Evolutionary conservation across 2,797 vertebrate species (phyloP), one percentile per base, ranked within the genome.

Genomic region (Cetoscarus ocellatus): DNA sequence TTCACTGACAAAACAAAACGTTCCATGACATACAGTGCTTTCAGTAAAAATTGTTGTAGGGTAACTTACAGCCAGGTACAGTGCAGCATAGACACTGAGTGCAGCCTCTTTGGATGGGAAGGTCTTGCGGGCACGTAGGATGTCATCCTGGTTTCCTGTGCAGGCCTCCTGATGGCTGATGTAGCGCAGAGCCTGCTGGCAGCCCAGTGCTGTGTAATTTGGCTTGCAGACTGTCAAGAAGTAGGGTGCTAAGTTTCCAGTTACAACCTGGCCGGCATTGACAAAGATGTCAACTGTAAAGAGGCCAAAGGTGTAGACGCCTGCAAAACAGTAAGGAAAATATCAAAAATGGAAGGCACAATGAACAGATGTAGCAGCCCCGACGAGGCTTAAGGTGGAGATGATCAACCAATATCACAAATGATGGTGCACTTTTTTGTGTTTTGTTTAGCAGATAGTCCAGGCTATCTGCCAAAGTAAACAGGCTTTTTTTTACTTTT

Each of bases 211-310:
- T 0, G 97, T 99, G 82, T 96, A 99, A 94, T 99, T 99, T 82
- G 98, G 98, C 79, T 98, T 99, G 84, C 98, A 99, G 68, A 99
- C 95, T 8, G 97, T 97, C 89, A 99, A 95, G 86, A 99, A 99
- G 88, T 99, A 96, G n/a, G 98, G 98, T 0, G 98, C 97, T 82
- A 99, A 93, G 87, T 99, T 99, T 35, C 98, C 98, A 9, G 98
- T 99, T 77, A 99, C 98, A 13, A 99, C 97, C 94, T 99, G 98
- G 82, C 98, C 98, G 7, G 98, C 98, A 56, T 99, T 99, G 87
- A 98, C 97, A 87, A 99, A 99, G 93, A 99, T 99, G 93, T 99
- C 98, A 14, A 97, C 98, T 17, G 97, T 96, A 92, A 99, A 99
- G 66, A 99, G 95, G 91, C 98, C 98, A 80, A 99, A 99, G 17